Conservation (phyloP, 2,888 invertebrate species). For the Drosophila fulvimacula region DNA sequence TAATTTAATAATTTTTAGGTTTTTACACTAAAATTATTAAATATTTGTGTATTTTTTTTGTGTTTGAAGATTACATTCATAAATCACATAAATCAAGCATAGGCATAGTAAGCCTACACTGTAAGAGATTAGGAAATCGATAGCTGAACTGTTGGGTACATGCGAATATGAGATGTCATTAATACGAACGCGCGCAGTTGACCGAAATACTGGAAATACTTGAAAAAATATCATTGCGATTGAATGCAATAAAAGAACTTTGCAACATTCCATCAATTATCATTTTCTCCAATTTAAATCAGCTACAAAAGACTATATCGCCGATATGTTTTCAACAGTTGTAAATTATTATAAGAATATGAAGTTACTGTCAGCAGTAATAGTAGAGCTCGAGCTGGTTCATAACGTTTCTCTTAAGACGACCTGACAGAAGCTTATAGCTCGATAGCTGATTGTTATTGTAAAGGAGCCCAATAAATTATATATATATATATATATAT, state of each 20-base stretch:
- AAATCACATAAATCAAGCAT: not conserved
- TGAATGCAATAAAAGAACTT: no score
- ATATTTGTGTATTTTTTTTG: no score
- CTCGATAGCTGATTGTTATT: not conserved
- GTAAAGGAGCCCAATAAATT: not conserved
- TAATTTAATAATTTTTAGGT: no score
- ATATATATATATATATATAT: not conserved
- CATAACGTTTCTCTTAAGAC: not conserved
- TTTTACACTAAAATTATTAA: no score
- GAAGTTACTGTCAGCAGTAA: not conserved
- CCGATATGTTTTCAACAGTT: no score
- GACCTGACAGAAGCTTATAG: not conserved
- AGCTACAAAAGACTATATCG: no score
- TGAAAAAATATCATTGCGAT: not conserved
- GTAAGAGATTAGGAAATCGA: not conserved
- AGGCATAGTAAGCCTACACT: not conserved
- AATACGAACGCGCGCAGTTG: not conserved
- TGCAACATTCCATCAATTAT: not conserved
- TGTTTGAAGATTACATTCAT: not conserved
- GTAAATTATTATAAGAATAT: not conserved
- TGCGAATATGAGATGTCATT: not conserved
- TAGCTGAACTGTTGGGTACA: not conserved
- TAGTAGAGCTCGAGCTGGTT: not conserved
- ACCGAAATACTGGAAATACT: not conserved
- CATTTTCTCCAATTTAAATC: no score